Evolutionary conservation across 2,888 invertebrate species (phyloP).

Genomic region (Microctonus hyperodae): DNA sequence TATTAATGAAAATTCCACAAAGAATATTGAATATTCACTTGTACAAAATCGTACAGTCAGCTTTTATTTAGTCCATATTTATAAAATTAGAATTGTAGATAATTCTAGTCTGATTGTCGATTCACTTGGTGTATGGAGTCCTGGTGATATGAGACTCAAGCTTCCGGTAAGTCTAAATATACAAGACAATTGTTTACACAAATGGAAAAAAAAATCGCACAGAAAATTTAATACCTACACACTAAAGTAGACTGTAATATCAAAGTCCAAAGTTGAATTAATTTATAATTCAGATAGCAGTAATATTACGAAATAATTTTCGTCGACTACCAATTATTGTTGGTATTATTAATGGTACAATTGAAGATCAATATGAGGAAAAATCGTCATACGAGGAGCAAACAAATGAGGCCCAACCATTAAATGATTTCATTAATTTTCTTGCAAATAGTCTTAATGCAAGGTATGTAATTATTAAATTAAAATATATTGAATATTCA

Average conservation of each 20-base stretch:
- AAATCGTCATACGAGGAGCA: conserved; percentile 57
- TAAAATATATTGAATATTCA: background rate
- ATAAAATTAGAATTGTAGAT: conserved; percentile 55
- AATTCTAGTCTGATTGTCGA: conserved; percentile 55
- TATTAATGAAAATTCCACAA: conserved; percentile 36
- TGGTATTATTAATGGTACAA: conserved; percentile 64
- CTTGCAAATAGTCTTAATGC: conserved; percentile 66
- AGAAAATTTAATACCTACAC: background rate
- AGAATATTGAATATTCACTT: conserved; percentile 47
- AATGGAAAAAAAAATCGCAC: background rate
- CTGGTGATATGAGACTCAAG: conserved; percentile 43
- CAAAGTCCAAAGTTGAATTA: background rate
- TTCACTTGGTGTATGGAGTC: conserved; percentile 56
- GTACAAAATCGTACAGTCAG: conserved; percentile 46
- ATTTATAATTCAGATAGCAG: conserved; percentile 33
- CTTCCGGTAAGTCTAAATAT: conserved; percentile 41
- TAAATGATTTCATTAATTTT: conserved; percentile 64
- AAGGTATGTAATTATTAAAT: conserved; percentile 56
- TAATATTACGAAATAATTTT: conserved; percentile 54
- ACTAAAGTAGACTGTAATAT: background rate
- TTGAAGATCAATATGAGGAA: conserved; percentile 61
- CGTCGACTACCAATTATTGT: conserved; percentile 58
- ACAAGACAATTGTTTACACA: background rate
- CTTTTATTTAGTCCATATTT: conserved; percentile 55
- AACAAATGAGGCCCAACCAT: conserved; percentile 64